Conservation (phyloP, 2,888 invertebrate genomes). For the Eurytoma californica region DNA sequence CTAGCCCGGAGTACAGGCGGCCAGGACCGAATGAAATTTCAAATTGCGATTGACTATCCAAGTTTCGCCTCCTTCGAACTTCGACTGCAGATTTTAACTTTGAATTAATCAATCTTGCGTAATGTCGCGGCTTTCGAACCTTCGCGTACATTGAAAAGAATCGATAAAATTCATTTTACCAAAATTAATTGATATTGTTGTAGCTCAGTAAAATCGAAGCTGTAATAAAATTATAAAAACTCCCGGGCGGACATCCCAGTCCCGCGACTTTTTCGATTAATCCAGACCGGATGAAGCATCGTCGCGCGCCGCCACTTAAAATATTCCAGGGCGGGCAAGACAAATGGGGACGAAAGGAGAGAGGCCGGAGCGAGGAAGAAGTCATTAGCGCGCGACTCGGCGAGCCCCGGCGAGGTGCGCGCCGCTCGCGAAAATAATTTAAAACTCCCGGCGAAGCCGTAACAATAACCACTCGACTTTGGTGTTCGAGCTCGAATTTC, state of each 20-base stretch:
- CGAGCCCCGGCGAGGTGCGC: background rate
- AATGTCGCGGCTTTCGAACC: too few species aligned
- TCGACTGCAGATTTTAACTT: background rate
- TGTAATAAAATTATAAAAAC: too few species aligned
- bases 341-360: background rate
- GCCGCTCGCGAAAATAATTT: conserved; percentile 45
- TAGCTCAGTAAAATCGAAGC: too few species aligned
- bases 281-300: too few species aligned
- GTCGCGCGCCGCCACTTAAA: background rate
- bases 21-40: conserved; percentile 17
- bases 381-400: conserved; percentile 21
- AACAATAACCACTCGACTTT: conserved; percentile 49
- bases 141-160: too few species aligned
- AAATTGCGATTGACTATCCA: conserved; percentile 2
- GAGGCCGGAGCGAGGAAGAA: conserved; percentile 5
- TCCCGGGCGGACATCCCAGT: background rate
- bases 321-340: background rate
- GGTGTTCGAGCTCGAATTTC: conserved; percentile 11
- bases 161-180: too few species aligned
- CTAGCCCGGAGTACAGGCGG: background rate
- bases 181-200: too few species aligned
- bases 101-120: too few species aligned
- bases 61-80: conserved; percentile 21
- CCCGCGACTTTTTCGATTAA: background rate
- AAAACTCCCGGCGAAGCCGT: conserved; percentile 37